A percentile compares a stretch with the other conserved stretches of the same genome.
These are phyloP conservation scores for Apistogramma diplotaenia DNA, from an alignment of 2,113 vertebrate species.

Conservation along the genomic window DNA sequence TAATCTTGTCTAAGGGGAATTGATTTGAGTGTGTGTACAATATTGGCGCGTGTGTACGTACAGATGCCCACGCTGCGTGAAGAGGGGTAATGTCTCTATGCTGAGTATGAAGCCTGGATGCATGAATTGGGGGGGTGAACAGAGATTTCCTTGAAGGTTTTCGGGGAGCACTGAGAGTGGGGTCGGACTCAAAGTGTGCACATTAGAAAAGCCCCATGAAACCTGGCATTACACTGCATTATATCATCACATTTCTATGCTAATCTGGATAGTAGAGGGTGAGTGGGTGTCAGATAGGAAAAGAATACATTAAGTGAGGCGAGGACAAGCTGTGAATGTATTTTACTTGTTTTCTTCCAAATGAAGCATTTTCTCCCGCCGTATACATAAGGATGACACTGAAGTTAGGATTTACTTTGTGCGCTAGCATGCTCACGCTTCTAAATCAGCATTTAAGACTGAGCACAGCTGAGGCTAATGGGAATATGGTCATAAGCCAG, in stretches of 20 bases:
- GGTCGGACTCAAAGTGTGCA: conserved; percentile 27
- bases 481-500: not conserved
- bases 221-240: conserved; percentile 16
- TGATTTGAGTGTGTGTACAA: not conserved
- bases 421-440: not conserved
- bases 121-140: conserved; percentile 1
- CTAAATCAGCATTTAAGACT: not conserved
- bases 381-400: not conserved
- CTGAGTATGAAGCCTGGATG: not conserved
- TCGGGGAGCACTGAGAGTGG: not conserved
- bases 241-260: conserved; percentile 47
- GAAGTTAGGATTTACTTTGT: not conserved
- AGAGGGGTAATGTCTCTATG: not conserved
- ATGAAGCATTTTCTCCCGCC: not conserved
- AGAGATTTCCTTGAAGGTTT: conserved; percentile 23
- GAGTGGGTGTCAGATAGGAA: not conserved
- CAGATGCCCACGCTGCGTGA: not conserved
- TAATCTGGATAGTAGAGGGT: conserved; percentile 20
- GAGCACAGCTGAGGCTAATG: not conserved
- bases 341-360: not conserved
- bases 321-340: not conserved
- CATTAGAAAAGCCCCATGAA: conserved; percentile 48
- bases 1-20: conserved; percentile 30
- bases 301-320: not conserved
- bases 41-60: not conserved